Conservation (phyloP, 2,797 vertebrate genomes). For the Crypturellus tataupa region DNA sequence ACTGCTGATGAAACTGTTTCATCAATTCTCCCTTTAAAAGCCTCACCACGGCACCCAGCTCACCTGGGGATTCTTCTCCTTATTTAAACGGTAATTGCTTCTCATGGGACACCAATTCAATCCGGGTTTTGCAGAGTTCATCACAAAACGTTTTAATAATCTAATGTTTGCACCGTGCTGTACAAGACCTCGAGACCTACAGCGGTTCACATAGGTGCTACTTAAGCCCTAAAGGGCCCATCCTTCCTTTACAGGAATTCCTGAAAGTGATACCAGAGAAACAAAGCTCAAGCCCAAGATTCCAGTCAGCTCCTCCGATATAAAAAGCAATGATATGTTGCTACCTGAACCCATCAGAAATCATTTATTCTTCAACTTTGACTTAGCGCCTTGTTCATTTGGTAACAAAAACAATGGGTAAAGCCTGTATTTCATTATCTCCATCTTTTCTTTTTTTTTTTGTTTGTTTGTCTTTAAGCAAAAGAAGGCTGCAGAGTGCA, state of each 20-base stretch:
- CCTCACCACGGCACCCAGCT: conserved; percentile 28
- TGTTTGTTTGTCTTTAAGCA: neutral
- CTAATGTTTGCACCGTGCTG: neutral
- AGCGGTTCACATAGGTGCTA: neutral
- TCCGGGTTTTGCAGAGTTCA: conserved; percentile 19
- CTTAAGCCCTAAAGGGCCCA: neutral
- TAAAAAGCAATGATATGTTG: neutral
- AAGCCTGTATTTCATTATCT: neutral
- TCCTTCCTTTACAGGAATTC: neutral
- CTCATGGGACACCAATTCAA: conserved; percentile 64
- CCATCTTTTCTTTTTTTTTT: neutral
- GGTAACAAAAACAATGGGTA: neutral
- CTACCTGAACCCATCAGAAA: neutral
- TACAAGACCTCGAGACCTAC: neutral
- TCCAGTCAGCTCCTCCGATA: neutral
- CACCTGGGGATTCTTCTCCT: conserved; percentile 7
- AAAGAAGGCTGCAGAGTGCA: neutral
- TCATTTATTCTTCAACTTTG: neutral
- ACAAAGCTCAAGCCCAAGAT: neutral
- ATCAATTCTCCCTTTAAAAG: conserved; percentile 62
- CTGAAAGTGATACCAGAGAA: neutral
- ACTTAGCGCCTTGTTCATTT: neutral
- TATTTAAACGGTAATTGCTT: conserved; percentile 73
- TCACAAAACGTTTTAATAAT: conserved; percentile 5
- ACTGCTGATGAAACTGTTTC: conserved; percentile 76